Evolutionary conservation across 1,140 invertebrate genomes (phyloP).

Genomic region (Matsumurasca onukii): DNA sequence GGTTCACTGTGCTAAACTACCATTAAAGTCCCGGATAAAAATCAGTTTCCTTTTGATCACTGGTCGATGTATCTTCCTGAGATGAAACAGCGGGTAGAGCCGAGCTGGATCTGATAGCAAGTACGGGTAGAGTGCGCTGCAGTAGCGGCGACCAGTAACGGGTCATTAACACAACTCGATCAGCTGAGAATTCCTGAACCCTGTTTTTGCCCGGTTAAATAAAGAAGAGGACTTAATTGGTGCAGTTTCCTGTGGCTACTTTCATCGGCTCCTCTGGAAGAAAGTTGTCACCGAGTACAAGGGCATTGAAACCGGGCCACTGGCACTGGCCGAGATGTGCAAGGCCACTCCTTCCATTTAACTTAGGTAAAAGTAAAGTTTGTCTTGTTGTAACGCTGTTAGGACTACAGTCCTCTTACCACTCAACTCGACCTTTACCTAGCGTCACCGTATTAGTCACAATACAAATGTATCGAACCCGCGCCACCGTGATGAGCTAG

Average conservation of each 20-base stretch:
- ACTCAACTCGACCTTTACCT: too few species aligned
- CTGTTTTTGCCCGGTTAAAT: constrained; percentile 19
- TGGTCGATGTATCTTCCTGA: too few species aligned
- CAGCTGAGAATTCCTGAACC: background rate
- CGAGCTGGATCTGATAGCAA: background rate
- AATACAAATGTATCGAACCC: too few species aligned
- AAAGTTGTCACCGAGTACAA: constrained; percentile 25
- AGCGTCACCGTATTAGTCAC: too few species aligned
- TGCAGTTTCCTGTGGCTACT: constrained; percentile 23
- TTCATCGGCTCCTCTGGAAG: constrained; percentile 18
- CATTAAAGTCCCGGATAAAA: too few species aligned
- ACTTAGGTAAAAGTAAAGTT: too few species aligned
- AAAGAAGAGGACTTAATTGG: constrained; percentile 26
- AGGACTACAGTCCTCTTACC: too few species aligned
- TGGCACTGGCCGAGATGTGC: constrained; percentile 17
- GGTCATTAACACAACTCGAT: constrained; percentile 19
- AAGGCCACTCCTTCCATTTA: background rate
- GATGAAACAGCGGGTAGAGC: too few species aligned
- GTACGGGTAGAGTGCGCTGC: background rate
- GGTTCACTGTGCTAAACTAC: too few species aligned
- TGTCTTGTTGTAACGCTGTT: too few species aligned
- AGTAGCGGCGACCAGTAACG: constrained; percentile 1
- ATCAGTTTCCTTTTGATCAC: too few species aligned
- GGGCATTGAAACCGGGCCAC: constrained; percentile 19
- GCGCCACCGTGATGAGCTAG: too few species aligned